Conservation (phyloP, 2,888 invertebrate genomes). For the Agrilus cyanescens region DNA sequence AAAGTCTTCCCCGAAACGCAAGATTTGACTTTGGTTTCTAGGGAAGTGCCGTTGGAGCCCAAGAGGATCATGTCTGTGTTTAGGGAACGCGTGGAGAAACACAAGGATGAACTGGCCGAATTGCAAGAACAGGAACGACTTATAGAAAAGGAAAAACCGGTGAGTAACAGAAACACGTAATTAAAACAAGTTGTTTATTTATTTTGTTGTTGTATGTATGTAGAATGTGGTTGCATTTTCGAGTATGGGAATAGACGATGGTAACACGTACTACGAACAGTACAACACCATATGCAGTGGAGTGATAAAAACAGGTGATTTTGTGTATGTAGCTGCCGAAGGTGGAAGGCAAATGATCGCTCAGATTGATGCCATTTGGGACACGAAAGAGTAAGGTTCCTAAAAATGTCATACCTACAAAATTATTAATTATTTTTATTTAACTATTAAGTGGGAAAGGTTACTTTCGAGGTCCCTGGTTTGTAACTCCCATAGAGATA, state of each 20-base stretch:
- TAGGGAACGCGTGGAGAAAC: constrained; percentile 79
- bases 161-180: constrained; percentile 34
- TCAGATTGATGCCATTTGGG: constrained; percentile 91
- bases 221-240: constrained; percentile 72
- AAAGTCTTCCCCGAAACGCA: constrained; percentile 63
- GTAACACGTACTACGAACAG: constrained; percentile 85
- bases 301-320: constrained; percentile 81
- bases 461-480: constrained; percentile 89
- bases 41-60: constrained; percentile 69
- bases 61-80: constrained; percentile 87
- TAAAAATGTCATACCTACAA: constrained; percentile 3
- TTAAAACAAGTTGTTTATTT: neutral
- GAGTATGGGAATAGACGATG: constrained; percentile 53
- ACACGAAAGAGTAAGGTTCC: constrained; percentile 66
- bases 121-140: constrained; percentile 72
- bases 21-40: constrained; percentile 48
- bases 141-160: constrained; percentile 76
- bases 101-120: constrained; percentile 79
- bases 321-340: constrained; percentile 87
- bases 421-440: constrained; percentile 2
- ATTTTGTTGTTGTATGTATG: constrained; percentile 22
- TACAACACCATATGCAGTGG: constrained; percentile 76
- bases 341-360: constrained; percentile 85
- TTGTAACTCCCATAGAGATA: constrained; percentile 80
- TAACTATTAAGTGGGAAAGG: constrained; percentile 62